phyloP scores from a whole-genome alignment of 2,113 vertebrate genomes.

The Suncus etruscus region DNA sequence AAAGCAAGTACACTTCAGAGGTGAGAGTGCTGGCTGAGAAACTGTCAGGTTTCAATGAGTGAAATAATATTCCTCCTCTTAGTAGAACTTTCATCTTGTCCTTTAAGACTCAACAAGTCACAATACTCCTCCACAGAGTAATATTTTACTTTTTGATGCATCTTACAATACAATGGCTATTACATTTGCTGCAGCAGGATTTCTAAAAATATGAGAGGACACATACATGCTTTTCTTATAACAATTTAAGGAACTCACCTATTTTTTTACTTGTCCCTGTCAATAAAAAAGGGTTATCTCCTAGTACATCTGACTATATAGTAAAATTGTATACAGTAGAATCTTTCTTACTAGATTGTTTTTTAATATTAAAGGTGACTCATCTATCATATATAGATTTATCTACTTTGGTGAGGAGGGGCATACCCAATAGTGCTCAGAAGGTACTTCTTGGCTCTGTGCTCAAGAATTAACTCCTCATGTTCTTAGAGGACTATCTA shows the following conservation, averaged over 20 bases:
- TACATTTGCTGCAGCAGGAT: neutral
- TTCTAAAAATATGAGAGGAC: neutral
- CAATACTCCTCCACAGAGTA: neutral
- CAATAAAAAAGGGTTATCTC: neutral
- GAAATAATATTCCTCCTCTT: neutral
- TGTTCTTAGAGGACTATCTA: too few species aligned
- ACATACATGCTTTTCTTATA: neutral
- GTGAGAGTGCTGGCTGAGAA: neutral
- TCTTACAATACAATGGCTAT: neutral
- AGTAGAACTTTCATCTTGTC: neutral
- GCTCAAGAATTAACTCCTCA: too few species aligned
- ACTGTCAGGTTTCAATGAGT: neutral
- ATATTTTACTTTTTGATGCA: neutral
- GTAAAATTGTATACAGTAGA: neutral
- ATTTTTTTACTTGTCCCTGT: neutral
- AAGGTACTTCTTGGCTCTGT: too few species aligned
- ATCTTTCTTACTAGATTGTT: conserved; percentile 33
- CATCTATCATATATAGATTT: too few species aligned
- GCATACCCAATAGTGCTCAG: too few species aligned
- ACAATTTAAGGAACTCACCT: neutral
- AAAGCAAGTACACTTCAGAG: neutral
- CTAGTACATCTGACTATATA: neutral
- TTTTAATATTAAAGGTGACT: conserved; percentile 26
- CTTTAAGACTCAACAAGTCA: neutral
- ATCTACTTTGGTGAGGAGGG: too few species aligned